Evolutionary conservation across 2,888 invertebrate species (phyloP).

Genomic region (Choreutis nemorana): DNA sequence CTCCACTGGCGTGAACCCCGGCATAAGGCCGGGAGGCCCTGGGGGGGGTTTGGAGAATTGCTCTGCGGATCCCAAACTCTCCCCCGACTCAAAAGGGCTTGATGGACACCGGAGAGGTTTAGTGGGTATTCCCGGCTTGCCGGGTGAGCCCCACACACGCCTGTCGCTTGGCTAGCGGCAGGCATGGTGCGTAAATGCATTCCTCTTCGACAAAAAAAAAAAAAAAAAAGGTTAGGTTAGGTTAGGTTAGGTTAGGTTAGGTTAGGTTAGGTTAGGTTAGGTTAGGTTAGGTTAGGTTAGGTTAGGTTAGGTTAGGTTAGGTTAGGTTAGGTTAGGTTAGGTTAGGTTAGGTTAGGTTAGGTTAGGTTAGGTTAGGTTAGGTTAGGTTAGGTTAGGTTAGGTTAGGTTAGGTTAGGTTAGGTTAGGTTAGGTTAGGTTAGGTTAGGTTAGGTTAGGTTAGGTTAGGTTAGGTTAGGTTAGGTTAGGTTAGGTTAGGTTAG

Average conservation of each 20-base stretch:
- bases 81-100: too few relatives aligned
- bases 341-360: slow-evolving; percentile 2
- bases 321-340: slow-evolving; percentile 2
- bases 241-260: slow-evolving; percentile 2
- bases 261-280: slow-evolving; percentile 2
- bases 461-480: neutral
- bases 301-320: slow-evolving; percentile 1
- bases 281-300: slow-evolving; percentile 1
- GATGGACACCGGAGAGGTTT: too few relatives aligned
- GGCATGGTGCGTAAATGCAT: too few relatives aligned
- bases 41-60: too few relatives aligned
- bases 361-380: slow-evolving; percentile 2
- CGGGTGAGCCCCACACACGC: too few relatives aligned
- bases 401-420: slow-evolving; percentile 2
- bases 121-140: too few relatives aligned
- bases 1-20: too few relatives aligned
- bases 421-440: slow-evolving; percentile 1
- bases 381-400: slow-evolving; percentile 2
- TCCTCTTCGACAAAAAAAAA: too few relatives aligned
- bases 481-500: slow-evolving; percentile 2
- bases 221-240: slow-evolving; percentile 2
- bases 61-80: too few relatives aligned
- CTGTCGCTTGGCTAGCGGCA: too few relatives aligned
- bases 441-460: neutral
- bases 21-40: too few relatives aligned